These are phyloP conservation scores for Hypomecis atomaria DNA, from an alignment of 2,888 invertebrate genomes.

Conservation along the genomic window DNA sequence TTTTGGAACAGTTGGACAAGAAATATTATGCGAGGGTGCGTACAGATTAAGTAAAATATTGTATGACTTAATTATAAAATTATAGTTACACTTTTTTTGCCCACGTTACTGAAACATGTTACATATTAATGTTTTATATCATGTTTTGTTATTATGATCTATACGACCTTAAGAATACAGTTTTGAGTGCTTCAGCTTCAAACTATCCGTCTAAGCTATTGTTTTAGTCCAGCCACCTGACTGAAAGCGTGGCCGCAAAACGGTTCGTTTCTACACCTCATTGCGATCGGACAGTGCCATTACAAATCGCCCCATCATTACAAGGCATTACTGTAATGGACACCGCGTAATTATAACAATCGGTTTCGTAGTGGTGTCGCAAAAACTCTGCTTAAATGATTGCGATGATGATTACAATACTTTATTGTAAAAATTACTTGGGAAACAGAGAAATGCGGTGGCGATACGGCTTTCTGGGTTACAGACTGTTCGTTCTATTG, in stretches of 20 bases:
- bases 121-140: too few relatives aligned
- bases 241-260: constrained; percentile 73
- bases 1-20: too few relatives aligned
- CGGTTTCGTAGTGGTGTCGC: constrained; percentile 51
- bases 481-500: background rate
- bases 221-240: constrained; percentile 45
- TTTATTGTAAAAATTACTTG: constrained; percentile 30
- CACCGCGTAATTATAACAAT: constrained; percentile 76
- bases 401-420: constrained; percentile 39
- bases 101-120: too few relatives aligned
- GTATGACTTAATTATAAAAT: too few relatives aligned
- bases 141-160: too few relatives aligned
- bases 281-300: constrained; percentile 70
- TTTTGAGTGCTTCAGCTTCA: background rate
- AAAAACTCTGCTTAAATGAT: constrained; percentile 53
- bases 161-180: too few relatives aligned
- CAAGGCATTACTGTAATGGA: constrained; percentile 76
- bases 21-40: too few relatives aligned
- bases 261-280: constrained; percentile 80
- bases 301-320: constrained; percentile 79
- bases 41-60: too few relatives aligned
- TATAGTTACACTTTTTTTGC: too few relatives aligned
- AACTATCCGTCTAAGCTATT: constrained; percentile 33
- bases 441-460: constrained; percentile 25
- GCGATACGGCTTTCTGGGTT: background rate